Conservation (phyloP, 2,888 invertebrate genomes). For the Plemyria rubiginata region DNA sequence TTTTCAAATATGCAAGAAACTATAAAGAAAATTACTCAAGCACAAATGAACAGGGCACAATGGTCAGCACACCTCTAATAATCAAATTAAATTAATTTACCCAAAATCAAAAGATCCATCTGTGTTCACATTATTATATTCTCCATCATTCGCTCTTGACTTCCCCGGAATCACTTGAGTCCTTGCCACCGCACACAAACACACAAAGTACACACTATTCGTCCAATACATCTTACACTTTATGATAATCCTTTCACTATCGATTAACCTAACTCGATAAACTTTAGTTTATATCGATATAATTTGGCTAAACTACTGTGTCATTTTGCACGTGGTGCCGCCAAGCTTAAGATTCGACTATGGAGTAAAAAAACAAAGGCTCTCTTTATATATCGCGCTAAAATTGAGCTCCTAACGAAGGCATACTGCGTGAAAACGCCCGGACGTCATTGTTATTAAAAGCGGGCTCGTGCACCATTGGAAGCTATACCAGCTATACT, state of each 20-base stretch:
- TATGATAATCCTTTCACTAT: background rate
- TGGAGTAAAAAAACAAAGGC: conserved; percentile 74
- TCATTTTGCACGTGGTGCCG: conserved; percentile 49
- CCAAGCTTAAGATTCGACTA: conserved; percentile 65
- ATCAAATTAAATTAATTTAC: conserved; percentile 57
- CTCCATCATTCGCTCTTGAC: conserved; percentile 80
- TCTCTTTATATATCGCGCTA: conserved; percentile 78
- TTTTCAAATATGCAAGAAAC: too few species aligned
- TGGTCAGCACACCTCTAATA: background rate
- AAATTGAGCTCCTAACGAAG: conserved; percentile 72
- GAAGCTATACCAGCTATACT: conserved; percentile 29
- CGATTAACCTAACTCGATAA: conserved; percentile 16
- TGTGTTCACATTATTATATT: conserved; percentile 87
- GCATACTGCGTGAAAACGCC: conserved; percentile 77
- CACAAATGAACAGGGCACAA: too few species aligned
- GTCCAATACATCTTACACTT: conserved; percentile 68
- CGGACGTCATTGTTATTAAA: conserved; percentile 83
- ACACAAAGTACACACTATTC: conserved; percentile 65
- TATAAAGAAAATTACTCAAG: too few species aligned
- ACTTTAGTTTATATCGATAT: conserved; percentile 29
- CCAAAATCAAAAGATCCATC: conserved; percentile 92
- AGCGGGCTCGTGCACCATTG: conserved; percentile 48
- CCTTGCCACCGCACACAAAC: conserved; percentile 69
- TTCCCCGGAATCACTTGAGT: conserved; percentile 79
- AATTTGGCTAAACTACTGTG: conserved; percentile 50